Evolutionary conservation across 2,113 vertebrate genomes (phyloP), one percentile per base, ranked within the genome.

Genomic region (Platycercus adscitus): DNA sequence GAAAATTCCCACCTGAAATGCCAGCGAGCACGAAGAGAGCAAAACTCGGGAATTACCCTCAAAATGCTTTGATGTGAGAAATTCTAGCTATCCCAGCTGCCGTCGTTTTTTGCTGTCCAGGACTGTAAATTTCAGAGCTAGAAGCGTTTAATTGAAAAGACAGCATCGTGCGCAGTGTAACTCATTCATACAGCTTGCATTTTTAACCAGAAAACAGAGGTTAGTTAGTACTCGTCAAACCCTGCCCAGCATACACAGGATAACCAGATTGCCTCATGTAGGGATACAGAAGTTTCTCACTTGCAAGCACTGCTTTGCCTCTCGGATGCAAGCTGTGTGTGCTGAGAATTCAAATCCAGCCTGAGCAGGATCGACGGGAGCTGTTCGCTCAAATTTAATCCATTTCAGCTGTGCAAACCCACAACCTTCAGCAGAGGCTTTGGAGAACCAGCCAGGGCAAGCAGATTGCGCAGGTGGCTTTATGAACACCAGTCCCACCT

Each of bases 241-340:
- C 26, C 31, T 10, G 39, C 79, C 25, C 23, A 11, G 33, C 16
- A 2, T 1, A 3, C 1, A 1, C 3, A 9, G 79, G 29, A 10
- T 0, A 7, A 3, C 4, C 41, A 2, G 35, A 9, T 39, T 3
- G 1, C 14, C 39, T 29, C 1, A 0, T 3, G 15, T 1, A 24
- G 58, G 0, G 2, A 5, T 0, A 13, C 15, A 2, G 44, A 13
- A 26, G 20, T 43, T 44, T 70, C 60, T 17, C 24, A 0, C 19
- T 43, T 12, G 7, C 31, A 8, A 33, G 24, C 2, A 0, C 6
- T 12, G 2, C 33, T 69, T 4, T 3, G 1, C 52, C 35, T 13
- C 66, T 10, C 58, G 1, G 68, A 0, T 2, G 17, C 15, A 4
- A 44, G 50, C 37, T 14, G n/a, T 2, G 16, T 10, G 29, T 24